These are phyloP conservation scores for Larimichthys crocea DNA, from an alignment of 2,113 vertebrate species.

Conservation along the genomic window DNA sequence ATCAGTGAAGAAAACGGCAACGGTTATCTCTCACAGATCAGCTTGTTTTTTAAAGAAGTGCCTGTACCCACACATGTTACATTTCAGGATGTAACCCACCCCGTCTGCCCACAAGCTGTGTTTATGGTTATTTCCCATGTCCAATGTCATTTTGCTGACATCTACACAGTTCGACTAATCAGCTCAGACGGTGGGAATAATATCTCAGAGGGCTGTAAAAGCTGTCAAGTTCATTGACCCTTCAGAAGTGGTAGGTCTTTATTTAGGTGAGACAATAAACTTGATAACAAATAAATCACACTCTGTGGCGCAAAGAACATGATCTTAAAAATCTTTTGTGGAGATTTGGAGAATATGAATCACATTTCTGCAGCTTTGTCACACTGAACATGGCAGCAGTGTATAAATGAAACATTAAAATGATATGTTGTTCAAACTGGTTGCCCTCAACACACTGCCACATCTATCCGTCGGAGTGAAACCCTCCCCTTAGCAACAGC, in stretches of 20 bases:
- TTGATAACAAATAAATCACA: background rate
- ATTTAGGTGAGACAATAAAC: constrained; percentile 12
- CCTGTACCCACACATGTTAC: background rate
- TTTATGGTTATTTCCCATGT: background rate
- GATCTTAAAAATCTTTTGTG: constrained; percentile 1
- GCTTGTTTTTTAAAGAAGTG: too few species aligned
- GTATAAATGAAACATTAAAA: constrained; percentile 17
- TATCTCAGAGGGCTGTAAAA: background rate
- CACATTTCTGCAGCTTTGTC: background rate
- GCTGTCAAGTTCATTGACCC: constrained; percentile 9
- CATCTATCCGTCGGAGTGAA: constrained; percentile 46
- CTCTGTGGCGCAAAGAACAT: background rate
- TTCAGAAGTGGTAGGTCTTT: constrained; percentile 10
- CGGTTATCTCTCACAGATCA: too few species aligned
- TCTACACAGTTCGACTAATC: constrained; percentile 12
- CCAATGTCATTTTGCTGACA: background rate
- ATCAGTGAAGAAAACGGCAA: too few species aligned
- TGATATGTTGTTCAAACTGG: constrained; percentile 28
- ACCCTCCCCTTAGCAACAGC: constrained; percentile 81
- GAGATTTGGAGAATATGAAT: background rate
- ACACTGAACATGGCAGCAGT: background rate
- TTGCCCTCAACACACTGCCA: constrained; percentile 21
- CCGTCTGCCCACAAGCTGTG: background rate
- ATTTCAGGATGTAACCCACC: background rate
- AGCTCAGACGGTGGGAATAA: background rate